Percentiles rank a stretch among this genome's conserved stretches.
phyloP scores from a whole-genome alignment of 2,797 vertebrate species.

The Danio aesculapii region DNA sequence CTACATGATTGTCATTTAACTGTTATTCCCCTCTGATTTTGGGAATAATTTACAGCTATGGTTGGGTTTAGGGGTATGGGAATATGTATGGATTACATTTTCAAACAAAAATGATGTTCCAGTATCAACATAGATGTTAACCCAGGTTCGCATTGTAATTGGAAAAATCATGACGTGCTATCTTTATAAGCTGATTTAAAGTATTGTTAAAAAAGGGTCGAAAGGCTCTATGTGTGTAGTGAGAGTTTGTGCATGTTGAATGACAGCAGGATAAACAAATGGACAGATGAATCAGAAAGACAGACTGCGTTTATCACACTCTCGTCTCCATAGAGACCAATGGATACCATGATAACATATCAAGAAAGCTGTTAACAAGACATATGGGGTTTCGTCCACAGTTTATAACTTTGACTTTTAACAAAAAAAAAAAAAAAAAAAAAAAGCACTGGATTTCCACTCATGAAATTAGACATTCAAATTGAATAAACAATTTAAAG shows the following conservation, averaged over 20 bases:
- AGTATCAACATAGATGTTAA: no score
- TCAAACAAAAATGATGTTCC: no score
- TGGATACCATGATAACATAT: neutral
- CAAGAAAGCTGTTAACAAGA: neutral
- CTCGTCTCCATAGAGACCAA: neutral
- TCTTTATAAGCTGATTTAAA: neutral
- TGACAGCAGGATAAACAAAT: constrained; percentile 16
- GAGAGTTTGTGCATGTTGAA: constrained; percentile 9
- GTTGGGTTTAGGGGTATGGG: no score
- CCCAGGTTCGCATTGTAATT: no score
- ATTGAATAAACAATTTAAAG: neutral
- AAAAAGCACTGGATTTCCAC: neutral
- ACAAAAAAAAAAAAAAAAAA: no score
- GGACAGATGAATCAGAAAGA: constrained; percentile 16
- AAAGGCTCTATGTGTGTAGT: neutral
- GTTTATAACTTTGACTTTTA: neutral
- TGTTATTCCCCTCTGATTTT: no score
- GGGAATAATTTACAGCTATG: no score
- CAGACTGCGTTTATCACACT: constrained; percentile 10
- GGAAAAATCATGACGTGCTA: no score
- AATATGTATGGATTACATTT: no score
- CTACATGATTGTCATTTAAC: no score
- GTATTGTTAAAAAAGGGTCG: neutral
- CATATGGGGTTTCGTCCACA: neutral
- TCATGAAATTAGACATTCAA: neutral